Base-by-base conservation (phyloP, 2,113 vertebrate species). In the Bagarius yarrelli region DNA sequence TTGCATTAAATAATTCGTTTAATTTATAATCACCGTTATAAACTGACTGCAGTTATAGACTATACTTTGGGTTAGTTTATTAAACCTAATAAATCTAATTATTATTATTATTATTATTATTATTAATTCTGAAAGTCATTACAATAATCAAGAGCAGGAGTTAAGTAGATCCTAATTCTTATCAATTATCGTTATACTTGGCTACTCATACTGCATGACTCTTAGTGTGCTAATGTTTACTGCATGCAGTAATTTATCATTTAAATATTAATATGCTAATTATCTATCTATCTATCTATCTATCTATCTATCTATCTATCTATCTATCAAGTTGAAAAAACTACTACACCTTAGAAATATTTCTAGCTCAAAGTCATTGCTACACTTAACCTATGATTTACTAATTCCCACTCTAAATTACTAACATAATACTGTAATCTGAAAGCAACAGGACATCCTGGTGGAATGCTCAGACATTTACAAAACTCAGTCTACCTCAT, bases 401-500 rank as follows among this genome's bases (percentile, higher is more conserved):
- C n/a, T n/a, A n/a, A n/a, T n/a, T n/a, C n/a, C n/a, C n/a, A n/a
- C n/a, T n/a, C n/a, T n/a, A n/a, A n/a, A n/a, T n/a, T n/a, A n/a
- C n/a, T n/a, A n/a, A n/a, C n/a, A n/a, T n/a, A n/a, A 55, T 47
- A 73, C 3, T 55, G 8, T 25, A 19, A 44, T 44, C 34, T 40
- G 23, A 57, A 69, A 44, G 63, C 21, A 55, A 56, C 50, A 61
- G 36, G 8, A 47, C 15, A 71, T 21, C 19, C 9, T 44, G 23
- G n/a, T 25, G n/a, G 36, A 59, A 76, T 11, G 5, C 55, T 16
- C 15, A 75, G 57, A 77, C 30, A 56, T 34, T n/a, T 53, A n/a
- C 32, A 5, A 25, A 66, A 16, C 8, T 76, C 47, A 30, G 50
- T 76, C 66, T 95, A 99, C 98, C 96, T 99, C 97, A 1, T 99